Percentiles rank a stretch among this genome's conserved stretches.
Conservation (phyloP, 1,140 invertebrate genomes). For the Streblospio benedicti region DNA sequence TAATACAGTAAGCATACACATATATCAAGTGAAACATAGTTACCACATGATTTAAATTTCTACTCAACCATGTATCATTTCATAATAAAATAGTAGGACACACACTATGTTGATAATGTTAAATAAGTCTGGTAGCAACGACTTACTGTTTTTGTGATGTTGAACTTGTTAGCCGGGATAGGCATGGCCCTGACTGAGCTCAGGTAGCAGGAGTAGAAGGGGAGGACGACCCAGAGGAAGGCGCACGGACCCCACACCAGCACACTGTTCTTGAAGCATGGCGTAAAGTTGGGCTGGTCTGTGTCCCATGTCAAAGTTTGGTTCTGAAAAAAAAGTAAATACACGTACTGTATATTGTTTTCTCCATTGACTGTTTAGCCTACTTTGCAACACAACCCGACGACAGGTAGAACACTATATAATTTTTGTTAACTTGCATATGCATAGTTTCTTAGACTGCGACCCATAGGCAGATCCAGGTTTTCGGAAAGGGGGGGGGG, state of each 20-base stretch:
- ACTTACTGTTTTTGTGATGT: conserved; percentile 29
- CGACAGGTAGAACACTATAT: too few relatives aligned
- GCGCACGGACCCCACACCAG: conserved; percentile 75
- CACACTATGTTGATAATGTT: not conserved
- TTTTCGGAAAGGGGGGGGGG: too few relatives aligned
- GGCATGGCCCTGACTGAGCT: conserved; percentile 5
- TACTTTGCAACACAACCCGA: too few relatives aligned
- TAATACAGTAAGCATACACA: not conserved
- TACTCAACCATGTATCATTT: not conserved
- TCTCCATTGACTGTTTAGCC: too few relatives aligned
- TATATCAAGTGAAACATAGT: not conserved
- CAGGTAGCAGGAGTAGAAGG: conserved; percentile 25
- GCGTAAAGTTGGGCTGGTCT: conserved; percentile 34
- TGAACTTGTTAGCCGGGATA: conserved; percentile 25
- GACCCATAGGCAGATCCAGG: too few relatives aligned
- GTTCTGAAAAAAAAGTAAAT: conserved; percentile 29
- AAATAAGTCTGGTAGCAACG: not conserved
- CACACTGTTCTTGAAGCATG: conserved; percentile 55
- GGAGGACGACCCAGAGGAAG: conserved; percentile 27
- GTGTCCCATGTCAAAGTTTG: conserved; percentile 30
- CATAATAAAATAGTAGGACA: not conserved
- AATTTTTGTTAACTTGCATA: too few relatives aligned
- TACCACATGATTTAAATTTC: not conserved
- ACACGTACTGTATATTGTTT: too few relatives aligned
- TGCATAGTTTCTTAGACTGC: too few relatives aligned